Conservation (phyloP, 2,113 vertebrate species). For the Neodon shergylaensis region DNA sequence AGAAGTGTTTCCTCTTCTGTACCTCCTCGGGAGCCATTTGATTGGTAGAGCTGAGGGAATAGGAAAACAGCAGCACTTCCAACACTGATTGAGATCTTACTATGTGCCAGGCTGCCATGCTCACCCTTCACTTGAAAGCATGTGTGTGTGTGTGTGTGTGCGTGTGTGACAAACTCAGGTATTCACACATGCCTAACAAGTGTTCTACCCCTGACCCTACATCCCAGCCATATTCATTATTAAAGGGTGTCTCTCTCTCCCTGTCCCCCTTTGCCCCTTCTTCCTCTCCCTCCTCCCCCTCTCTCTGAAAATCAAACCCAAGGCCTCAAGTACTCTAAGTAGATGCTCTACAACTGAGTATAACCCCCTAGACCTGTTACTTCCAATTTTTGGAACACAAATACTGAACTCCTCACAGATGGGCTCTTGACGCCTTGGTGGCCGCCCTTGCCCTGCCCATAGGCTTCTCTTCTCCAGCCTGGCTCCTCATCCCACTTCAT, state of each 20-base stretch:
- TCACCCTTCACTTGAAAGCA: not conserved
- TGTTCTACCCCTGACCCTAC: not conserved
- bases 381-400: not conserved
- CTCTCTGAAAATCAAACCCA: not conserved
- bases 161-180: too few relatives aligned
- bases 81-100: not conserved
- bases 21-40: not conserved
- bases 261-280: accelerated
- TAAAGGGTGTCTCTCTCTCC: not conserved
- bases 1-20: accelerated
- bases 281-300: too few relatives aligned
- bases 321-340: not conserved
- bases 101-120: not conserved
- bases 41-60: not conserved
- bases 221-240: not conserved
- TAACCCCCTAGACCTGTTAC: not conserved
- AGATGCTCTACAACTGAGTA: not conserved
- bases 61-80: not conserved
- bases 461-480: not conserved
- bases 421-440: not conserved
- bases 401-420: not conserved
- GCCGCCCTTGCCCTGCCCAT: not conserved
- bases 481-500: not conserved
- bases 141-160: too few relatives aligned
- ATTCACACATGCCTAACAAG: not conserved